A percentile compares a stretch with the other conserved stretches of the same genome.
Conservation (phyloP, 2,113 vertebrate species). For the Alexandromys fortis region DNA sequence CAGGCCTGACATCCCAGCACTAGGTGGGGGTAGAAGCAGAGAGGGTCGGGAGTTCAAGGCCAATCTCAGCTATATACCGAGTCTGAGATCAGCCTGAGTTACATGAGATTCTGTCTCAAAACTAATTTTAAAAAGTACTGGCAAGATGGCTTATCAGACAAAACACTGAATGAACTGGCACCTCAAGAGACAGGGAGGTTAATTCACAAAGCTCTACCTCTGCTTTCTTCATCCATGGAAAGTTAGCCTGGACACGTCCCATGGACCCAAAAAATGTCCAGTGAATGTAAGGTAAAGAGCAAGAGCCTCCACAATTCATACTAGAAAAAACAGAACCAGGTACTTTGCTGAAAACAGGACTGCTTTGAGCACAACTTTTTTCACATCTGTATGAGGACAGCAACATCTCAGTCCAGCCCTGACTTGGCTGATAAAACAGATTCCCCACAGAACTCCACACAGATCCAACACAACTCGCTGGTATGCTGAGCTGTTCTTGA, state of each 20-base stretch:
- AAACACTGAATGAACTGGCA: not conserved
- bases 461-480: not conserved
- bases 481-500: too few relatives aligned
- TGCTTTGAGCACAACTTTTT: too few relatives aligned
- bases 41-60: not conserved
- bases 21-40: not conserved
- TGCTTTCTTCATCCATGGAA: not conserved
- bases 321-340: not conserved
- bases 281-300: not conserved
- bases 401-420: accelerated
- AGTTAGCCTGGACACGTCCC: not conserved
- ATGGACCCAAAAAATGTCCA: not conserved
- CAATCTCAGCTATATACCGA: not conserved
- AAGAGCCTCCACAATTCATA: not conserved
- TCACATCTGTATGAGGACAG: accelerated
- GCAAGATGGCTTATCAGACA: not conserved
- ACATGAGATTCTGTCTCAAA: not conserved
- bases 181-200: too few relatives aligned
- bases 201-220: not conserved
- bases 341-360: not conserved
- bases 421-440: accelerated
- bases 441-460: accelerated
- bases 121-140: not conserved
- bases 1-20: not conserved
- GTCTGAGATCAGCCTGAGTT: too few relatives aligned